Percentiles rank a stretch among this genome's conserved stretches.
phyloP scores from a whole-genome alignment of 2,113 vertebrate genomes.

The Rhea americana region DNA sequence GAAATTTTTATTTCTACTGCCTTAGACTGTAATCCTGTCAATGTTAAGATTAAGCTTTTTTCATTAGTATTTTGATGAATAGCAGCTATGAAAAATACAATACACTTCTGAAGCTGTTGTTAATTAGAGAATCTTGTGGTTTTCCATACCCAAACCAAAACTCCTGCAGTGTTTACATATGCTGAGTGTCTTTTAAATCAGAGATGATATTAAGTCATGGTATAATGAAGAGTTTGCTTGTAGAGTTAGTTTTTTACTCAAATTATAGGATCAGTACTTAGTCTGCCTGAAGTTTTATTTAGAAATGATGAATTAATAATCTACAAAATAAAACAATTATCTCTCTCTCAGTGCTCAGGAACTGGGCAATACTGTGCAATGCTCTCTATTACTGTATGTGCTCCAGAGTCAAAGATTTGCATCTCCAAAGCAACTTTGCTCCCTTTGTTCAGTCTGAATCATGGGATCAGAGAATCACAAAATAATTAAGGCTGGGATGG shows the following conservation, averaged over 20 bases:
- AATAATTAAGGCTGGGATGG: no score
- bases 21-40: not conserved
- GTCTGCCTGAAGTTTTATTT: not conserved
- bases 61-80: not conserved
- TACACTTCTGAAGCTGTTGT: not conserved
- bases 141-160: not conserved
- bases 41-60: not conserved
- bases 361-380: not conserved
- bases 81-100: not conserved
- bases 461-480: no score
- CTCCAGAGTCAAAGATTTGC: not conserved
- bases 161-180: not conserved
- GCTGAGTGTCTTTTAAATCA: not conserved
- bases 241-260: not conserved
- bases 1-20: not conserved
- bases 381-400: not conserved
- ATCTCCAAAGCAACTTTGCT: not conserved
- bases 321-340: not conserved
- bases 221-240: not conserved
- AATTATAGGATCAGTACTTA: not conserved
- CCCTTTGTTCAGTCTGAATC: not conserved
- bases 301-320: not conserved
- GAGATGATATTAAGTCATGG: not conserved
- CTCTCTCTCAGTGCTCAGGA: not conserved
- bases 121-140: not conserved